Base-by-base conservation (phyloP, 2,113 vertebrate species). In the Podilymbus podiceps region DNA sequence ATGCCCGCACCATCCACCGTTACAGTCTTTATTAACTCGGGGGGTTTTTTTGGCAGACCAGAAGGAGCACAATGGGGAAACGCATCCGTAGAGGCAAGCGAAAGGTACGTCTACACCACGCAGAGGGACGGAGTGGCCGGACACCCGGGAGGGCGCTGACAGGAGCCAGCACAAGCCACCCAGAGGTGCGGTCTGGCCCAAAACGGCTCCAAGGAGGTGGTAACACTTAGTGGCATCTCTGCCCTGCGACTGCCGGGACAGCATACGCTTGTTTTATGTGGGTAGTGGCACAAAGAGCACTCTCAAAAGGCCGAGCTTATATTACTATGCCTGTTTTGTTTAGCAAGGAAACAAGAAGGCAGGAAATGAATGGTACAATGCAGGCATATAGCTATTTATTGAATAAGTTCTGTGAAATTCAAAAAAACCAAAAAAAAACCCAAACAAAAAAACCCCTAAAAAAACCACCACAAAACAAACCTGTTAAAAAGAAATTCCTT, bases 71-170 rank as follows among this genome's bases (percentile, higher is more conserved):
- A 5, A 6, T 0, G 2, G 27, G 53, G 63, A 91, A 80, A 72
- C 3, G 2, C 62, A 30, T 28, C 85, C 64, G 4, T 0, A 17
- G 62, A 47, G 53, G 56, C 0, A 7, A 50, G 30, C 2, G 21
- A 66, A 59, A 69, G 67, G 49, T 44, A 35, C 2, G 0, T 10
- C 44, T 7, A 8, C 6, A 5, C n/a, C 16, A 1, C 0, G 30
- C 31, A 68, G 14, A 28, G 69, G 52, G 81, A 38, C 28, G 9
- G 16, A 7, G 49, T 1, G 27, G 42, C 52, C 4, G 2, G n/a
- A 6, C 0, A 0, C 6, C 25, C 0, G 0, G 18, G 33, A 24
- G 33, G 50, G 81, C 35, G 31, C 25, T 22, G 50, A 17, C 80
- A 44, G 0, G 0, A 72, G 22, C 31, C 74, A 44, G 42, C 47